Conservation (phyloP, 2,888 invertebrate species). For the Bombyx huttoni region DNA sequence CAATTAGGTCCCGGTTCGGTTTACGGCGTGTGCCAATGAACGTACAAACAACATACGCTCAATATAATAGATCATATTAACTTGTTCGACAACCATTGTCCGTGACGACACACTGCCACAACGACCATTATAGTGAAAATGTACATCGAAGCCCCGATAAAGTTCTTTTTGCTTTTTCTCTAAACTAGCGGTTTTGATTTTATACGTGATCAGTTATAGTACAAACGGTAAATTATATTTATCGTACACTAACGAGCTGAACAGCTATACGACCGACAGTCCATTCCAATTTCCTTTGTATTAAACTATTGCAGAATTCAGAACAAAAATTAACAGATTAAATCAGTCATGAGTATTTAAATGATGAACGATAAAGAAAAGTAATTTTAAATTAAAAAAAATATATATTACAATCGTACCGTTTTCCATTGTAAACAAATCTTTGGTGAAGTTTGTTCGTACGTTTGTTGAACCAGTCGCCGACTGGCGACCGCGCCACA, state of each 20-base stretch:
- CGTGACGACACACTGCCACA: conserved; percentile 10
- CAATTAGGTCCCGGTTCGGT: conserved; percentile 41
- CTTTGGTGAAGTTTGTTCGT: conserved; percentile 47
- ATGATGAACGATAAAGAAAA: no score
- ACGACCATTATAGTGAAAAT: conserved; percentile 4
- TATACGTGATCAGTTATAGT: background rate
- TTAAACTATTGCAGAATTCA: conserved; percentile 1
- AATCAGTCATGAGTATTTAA: no score
- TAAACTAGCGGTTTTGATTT: background rate
- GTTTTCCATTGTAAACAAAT: conserved; percentile 56
- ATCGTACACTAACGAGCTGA: background rate
- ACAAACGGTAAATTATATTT: background rate
- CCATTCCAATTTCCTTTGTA: background rate
- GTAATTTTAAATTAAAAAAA: background rate
- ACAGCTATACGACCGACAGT: background rate
- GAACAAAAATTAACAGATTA: no score
- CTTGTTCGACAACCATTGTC: conserved; percentile 5
- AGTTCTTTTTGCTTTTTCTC: background rate
- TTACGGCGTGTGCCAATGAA: conserved; percentile 16
- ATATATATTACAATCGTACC: conserved; percentile 29
- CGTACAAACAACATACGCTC: conserved; percentile 21
- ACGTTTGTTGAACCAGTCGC: conserved; percentile 56
- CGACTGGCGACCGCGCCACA: conserved; percentile 45
- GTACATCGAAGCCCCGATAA: background rate
- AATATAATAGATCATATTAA: conserved; percentile 13